These are phyloP conservation scores for Morpho achilles DNA, from an alignment of 2,888 invertebrate genomes.

Conservation along the genomic window DNA sequence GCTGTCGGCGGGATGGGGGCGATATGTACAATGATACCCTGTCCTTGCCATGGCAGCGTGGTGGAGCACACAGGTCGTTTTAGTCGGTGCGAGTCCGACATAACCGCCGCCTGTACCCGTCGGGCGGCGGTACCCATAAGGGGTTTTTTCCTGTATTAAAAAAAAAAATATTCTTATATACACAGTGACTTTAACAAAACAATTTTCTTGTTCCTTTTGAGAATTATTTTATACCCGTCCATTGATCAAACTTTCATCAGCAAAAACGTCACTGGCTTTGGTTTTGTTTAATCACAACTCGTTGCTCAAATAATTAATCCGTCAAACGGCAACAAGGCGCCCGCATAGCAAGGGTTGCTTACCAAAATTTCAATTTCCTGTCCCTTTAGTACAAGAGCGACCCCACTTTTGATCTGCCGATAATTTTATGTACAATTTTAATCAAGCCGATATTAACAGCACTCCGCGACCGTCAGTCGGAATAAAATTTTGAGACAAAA, in stretches of 20 bases:
- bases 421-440: slow-evolving; percentile 27
- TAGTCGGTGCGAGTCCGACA: too few species aligned
- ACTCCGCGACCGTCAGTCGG: slow-evolving; percentile 12
- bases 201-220: background rate
- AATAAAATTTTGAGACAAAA: slow-evolving; percentile 29
- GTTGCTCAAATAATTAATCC: slow-evolving; percentile 7
- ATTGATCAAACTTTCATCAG: background rate
- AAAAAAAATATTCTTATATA: too few species aligned
- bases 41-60: too few species aligned
- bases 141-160: too few species aligned
- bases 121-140: too few species aligned
- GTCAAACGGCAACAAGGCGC: slow-evolving; percentile 9
- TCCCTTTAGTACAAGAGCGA: slow-evolving; percentile 7
- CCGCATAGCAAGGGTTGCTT: slow-evolving; percentile 6
- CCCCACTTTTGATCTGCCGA: slow-evolving; percentile 19
- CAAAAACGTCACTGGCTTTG: background rate
- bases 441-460: slow-evolving; percentile 20
- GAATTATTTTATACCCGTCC: background rate
- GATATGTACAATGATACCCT: too few species aligned
- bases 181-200: too few species aligned
- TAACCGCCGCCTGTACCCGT: too few species aligned
- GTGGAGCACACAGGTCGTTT: too few species aligned
- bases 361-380: slow-evolving; percentile 18
- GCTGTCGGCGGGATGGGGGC: too few species aligned
- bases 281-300: background rate